Evolutionary conservation across 2,888 invertebrate genomes (phyloP).

Genomic region (Eristalinus sepulchralis): DNA sequence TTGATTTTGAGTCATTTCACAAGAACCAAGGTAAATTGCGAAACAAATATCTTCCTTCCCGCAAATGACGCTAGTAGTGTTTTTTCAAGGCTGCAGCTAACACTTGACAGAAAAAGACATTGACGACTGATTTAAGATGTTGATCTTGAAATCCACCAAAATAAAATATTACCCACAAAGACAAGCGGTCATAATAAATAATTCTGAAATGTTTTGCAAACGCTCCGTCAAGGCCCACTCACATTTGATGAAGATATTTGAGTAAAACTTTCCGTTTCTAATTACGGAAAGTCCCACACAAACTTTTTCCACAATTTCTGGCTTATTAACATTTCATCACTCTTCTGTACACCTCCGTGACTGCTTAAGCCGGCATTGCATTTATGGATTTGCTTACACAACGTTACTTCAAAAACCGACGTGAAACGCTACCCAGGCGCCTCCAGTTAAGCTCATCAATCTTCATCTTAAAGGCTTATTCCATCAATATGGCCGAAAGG

Average conservation of each 20-base stretch:
- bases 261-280: constrained; percentile 44
- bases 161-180: too few relatives aligned
- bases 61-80: too few relatives aligned
- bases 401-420: constrained; percentile 21
- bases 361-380: constrained; percentile 44
- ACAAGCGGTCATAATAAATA: not conserved
- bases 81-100: too few relatives aligned
- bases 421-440: constrained; percentile 5
- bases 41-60: too few relatives aligned
- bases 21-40: too few relatives aligned
- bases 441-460: constrained; percentile 50
- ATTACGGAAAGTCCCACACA: constrained; percentile 53
- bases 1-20: too few relatives aligned
- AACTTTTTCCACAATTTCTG: constrained; percentile 49
- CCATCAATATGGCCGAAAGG: constrained; percentile 29
- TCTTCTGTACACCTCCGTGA: constrained; percentile 25
- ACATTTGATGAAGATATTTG: constrained; percentile 39
- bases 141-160: too few relatives aligned
- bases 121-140: too few relatives aligned
- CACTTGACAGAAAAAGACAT: too few relatives aligned
- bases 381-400: constrained; percentile 42
- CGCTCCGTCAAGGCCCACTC: not conserved
- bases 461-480: constrained; percentile 49
- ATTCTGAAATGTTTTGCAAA: too few relatives aligned
- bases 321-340: constrained; percentile 65